Evolutionary conservation across 2,797 vertebrate species (phyloP), one percentile per base, ranked within the genome.

Genomic region (Choloepus didactylus): DNA sequence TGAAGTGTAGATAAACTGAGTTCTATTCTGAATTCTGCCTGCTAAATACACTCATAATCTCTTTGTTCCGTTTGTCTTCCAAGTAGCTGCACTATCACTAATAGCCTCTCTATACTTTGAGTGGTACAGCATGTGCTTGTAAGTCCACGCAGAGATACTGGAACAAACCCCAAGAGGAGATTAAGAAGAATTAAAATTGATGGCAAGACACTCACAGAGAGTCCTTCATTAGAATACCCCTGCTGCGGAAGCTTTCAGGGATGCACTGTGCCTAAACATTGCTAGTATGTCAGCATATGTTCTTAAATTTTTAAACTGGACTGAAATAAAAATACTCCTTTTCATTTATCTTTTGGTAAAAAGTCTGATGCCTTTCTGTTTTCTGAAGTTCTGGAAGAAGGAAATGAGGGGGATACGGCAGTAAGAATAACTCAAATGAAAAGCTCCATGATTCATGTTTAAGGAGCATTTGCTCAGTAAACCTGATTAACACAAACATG

Each of bases 1-100:
- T 82, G 80, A 95, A 62, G 49, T 75, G 62, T 76, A 86, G 85
- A 41, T 69, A 93, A 84, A 96, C 69, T 80, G 80, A 90, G 79
- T 93, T 92, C 9, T n/a, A 89, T 96, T 98, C 93, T 96, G 85
- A 96, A 83, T 97, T 76, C 96, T 92, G 25, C 80, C 96, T 96
- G 90, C 79, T 97, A 94, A 96, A 75, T 92, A 54, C 18, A 97
- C 87, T 91, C 91, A 92, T 92, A 80, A 96, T 94, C 64, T 89
- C 95, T 96, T 86, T 96, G 92, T 94, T 97, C 79, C 67, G 91
- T 96, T 96, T 97, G 91, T 94, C 92, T 91, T 95, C 96, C 94
- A 67, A 81, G 64, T 41, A 64, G 38, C 60, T 96, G 73, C 70
- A 59, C 87, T 91, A 69, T 75, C 95, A 91, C 79, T 95, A 92